Evolutionary conservation across 2,888 invertebrate species (phyloP).

Genomic region (Amphipoea lucens): DNA sequence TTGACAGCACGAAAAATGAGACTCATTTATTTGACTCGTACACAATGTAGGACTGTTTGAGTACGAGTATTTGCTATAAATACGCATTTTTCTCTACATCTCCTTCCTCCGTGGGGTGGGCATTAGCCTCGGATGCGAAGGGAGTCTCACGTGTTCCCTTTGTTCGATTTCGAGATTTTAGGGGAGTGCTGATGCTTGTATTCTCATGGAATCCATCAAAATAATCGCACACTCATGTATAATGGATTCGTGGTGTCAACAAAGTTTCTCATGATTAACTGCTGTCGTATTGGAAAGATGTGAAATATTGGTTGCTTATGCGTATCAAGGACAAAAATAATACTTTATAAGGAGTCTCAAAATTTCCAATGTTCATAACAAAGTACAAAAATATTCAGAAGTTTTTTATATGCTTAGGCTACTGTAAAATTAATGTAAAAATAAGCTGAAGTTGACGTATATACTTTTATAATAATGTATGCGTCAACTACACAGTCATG

Average conservation of each 20-base stretch:
- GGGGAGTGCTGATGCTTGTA: conserved; percentile 88
- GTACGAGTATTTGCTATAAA: conserved; percentile 91
- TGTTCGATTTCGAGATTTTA: conserved; percentile 89
- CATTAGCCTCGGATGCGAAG: conserved; percentile 87
- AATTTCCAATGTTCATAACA: conserved; percentile 39
- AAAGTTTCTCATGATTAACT: conserved; percentile 82
- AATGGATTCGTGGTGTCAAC: conserved; percentile 86
- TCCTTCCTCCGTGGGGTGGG: conserved; percentile 89
- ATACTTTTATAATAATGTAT: conserved; percentile 46
- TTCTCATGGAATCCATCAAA: conserved; percentile 89
- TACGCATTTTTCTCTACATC: conserved; percentile 90
- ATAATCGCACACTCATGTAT: conserved; percentile 88
- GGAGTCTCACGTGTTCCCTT: conserved; percentile 89
- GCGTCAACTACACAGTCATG: conserved; percentile 26
- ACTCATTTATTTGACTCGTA: conserved; percentile 91
- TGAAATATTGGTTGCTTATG: conserved; percentile 64
- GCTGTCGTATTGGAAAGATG: conserved; percentile 71
- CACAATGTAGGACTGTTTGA: conserved; percentile 91
- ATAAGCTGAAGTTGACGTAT: conserved; percentile 49
- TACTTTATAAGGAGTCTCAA: conserved; percentile 40
- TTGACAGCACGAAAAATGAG: conserved; percentile 91
- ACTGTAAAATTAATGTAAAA: conserved; percentile 63
- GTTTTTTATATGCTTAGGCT: conserved; percentile 57
- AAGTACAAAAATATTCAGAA: conserved; percentile 56
- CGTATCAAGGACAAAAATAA: conserved; percentile 60